Evolutionary conservation across 2,888 invertebrate genomes (phyloP).

Genomic region (Trachelus iudaicus): DNA sequence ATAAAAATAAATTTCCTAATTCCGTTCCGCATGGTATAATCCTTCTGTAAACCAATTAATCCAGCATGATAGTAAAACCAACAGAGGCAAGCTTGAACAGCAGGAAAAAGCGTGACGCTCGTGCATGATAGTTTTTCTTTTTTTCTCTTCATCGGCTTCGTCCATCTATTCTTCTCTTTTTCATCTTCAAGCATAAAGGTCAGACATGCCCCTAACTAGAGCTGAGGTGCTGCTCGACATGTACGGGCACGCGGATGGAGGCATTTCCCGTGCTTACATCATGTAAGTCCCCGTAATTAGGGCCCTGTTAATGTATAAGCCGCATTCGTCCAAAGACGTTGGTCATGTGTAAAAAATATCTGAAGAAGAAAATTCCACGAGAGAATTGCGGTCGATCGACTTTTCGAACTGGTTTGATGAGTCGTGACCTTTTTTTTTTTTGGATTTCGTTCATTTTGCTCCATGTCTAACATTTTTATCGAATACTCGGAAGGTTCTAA

Average conservation of each 20-base stretch:
- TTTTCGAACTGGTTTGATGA: background rate
- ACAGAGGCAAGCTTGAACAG: background rate
- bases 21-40: background rate
- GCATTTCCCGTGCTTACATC: constrained; percentile 46
- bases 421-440: background rate
- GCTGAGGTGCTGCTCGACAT: constrained; percentile 49
- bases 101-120: background rate
- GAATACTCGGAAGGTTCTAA: background rate
- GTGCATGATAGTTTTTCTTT: background rate
- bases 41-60: background rate
- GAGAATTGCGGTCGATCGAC: background rate
- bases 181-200: constrained; percentile 2
- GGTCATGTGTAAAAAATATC: background rate
- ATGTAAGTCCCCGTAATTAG: constrained; percentile 41
- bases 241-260: constrained; percentile 43
- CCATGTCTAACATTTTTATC: background rate
- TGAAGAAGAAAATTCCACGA: background rate
- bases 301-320: background rate
- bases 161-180: background rate
- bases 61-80: background rate
- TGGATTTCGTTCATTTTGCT: background rate
- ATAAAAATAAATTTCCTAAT: background rate
- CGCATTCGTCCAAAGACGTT: background rate
- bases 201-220: constrained; percentile 42
- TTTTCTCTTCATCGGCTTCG: background rate